Base-by-base conservation (phyloP, 2,113 vertebrate genomes). In the Chitala chitala region DNA sequence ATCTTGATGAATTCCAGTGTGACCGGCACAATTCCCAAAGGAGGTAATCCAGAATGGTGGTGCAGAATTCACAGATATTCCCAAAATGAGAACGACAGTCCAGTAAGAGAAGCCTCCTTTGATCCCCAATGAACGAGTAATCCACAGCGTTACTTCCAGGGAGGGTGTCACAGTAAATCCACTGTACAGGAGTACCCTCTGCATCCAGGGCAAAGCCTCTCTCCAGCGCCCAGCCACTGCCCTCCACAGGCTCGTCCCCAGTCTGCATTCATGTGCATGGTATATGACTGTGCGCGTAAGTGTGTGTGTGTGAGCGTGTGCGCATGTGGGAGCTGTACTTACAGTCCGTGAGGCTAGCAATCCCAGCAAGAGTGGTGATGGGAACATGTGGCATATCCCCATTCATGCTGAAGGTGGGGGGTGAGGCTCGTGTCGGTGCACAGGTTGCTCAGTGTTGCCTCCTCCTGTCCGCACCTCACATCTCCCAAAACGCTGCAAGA, bases 381-480 rank as follows among this genome's bases (percentile, higher is more conserved):
- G 96, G 96, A 93, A 98, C 96, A 97, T 98, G 96, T 94, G 95
- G 96, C 96, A 99, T 99, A 95, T 98, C 96, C 95, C 95, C 96
- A 98, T 99, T 99, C 96, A 99, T 98, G 94, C 96, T 98, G 96
- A 97, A 96, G 92, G 92, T 93, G 87, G 87, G 87, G 86, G 92
- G 90, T 91, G 92, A 88, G 78, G 64, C 92, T 94, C 90, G 87
- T 83, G 91, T 83, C 88, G 79, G 85, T 93, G 92, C 82, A 91
- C 92, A 94, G 90, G 92, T 92, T 92, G 82, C 93, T 94, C 82
- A 94, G 81, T 93, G 91, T 92, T 92, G 87, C 92, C 92, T 88
- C 88, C 92, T 91, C 87, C 92, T 91, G 88, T 90, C 90, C 90
- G 89, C 91, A 92, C 92, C 93, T 98, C 86, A 96, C 96, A 98